These are phyloP conservation scores for Teleopsis dalmanni DNA, from an alignment of 1,140 invertebrate species.

Conservation along the genomic window DNA sequence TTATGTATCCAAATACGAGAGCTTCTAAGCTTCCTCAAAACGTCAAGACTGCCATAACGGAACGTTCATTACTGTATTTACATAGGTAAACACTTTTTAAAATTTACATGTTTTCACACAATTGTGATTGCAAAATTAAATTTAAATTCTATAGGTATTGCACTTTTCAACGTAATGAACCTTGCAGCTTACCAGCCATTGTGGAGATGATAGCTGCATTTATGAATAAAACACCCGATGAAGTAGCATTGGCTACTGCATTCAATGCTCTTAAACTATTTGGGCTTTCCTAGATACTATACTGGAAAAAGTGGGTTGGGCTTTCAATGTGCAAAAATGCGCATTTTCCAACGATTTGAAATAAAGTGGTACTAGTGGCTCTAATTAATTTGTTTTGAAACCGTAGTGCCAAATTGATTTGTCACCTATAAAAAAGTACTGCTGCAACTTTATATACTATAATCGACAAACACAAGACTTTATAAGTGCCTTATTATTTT, in stretches of 20 bases:
- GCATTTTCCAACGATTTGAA: too few species aligned
- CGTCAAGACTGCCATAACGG: constrained; percentile 79
- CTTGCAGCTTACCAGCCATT: constrained; percentile 84
- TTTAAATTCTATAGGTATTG: constrained; percentile 62
- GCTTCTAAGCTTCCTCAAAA: constrained; percentile 82
- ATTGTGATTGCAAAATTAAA: background rate
- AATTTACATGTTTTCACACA: background rate
- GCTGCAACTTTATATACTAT: too few species aligned
- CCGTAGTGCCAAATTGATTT: too few species aligned
- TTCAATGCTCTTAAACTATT: constrained; percentile 91
- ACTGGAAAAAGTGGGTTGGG: too few species aligned
- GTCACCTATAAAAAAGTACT: too few species aligned
- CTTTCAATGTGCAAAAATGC: too few species aligned
- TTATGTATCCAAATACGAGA: constrained; percentile 92
- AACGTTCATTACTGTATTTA: constrained; percentile 56
- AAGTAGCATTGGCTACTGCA: constrained; percentile 85
- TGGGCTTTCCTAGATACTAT: constrained; percentile 61
- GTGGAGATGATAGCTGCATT: constrained; percentile 91
- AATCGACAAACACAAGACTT: too few species aligned
- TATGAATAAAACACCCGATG: constrained; percentile 75
- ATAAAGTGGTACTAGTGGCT: too few species aligned
- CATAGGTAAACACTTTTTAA: constrained; percentile 25
- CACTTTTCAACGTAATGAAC: constrained; percentile 94
- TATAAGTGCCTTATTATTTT: too few species aligned
- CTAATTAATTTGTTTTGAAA: too few species aligned